Conservation (phyloP, 2,888 invertebrate species). For the Lasiommata megera region DNA sequence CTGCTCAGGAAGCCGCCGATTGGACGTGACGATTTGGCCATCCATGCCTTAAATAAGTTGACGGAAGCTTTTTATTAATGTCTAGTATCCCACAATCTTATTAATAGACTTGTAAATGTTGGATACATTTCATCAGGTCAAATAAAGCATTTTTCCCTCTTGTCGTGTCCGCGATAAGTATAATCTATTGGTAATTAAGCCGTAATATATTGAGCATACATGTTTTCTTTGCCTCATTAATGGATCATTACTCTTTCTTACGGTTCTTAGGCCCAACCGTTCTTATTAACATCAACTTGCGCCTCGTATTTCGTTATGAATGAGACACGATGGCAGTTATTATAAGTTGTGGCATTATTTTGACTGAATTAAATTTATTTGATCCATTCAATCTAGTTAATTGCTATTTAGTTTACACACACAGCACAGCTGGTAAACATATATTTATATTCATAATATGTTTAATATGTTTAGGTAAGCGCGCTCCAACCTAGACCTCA, state of each 20-base stretch:
- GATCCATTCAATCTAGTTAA: conserved; percentile 1
- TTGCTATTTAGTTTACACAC: conserved; percentile 2
- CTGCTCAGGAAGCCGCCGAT: no score
- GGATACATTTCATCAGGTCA: conserved; percentile 60
- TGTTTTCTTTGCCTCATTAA: conserved; percentile 68
- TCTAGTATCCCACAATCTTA: conserved; percentile 48
- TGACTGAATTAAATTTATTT: conserved; percentile 15
- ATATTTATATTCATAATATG: not conserved
- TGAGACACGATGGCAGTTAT: conserved; percentile 7
- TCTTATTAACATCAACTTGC: conserved; percentile 48
- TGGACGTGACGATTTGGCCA: no score
- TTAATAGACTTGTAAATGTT: conserved; percentile 69
- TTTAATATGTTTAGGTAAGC: no score
- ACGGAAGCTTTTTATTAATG: conserved; percentile 14
- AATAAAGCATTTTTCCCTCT: conserved; percentile 62
- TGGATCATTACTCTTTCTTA: conserved; percentile 66
- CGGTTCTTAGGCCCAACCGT: conserved; percentile 47
- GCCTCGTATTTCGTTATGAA: conserved; percentile 11
- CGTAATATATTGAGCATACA: conserved; percentile 70
- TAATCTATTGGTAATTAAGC: conserved; percentile 75
- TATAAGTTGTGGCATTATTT: conserved; percentile 15
- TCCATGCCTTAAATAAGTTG: no score
- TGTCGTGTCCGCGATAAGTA: conserved; percentile 60
- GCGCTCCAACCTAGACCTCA: no score
- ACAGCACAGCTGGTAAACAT: not conserved